These are phyloP conservation scores for Recurvirostra avosetta DNA, from an alignment of 2,113 vertebrate species.

Conservation along the genomic window DNA sequence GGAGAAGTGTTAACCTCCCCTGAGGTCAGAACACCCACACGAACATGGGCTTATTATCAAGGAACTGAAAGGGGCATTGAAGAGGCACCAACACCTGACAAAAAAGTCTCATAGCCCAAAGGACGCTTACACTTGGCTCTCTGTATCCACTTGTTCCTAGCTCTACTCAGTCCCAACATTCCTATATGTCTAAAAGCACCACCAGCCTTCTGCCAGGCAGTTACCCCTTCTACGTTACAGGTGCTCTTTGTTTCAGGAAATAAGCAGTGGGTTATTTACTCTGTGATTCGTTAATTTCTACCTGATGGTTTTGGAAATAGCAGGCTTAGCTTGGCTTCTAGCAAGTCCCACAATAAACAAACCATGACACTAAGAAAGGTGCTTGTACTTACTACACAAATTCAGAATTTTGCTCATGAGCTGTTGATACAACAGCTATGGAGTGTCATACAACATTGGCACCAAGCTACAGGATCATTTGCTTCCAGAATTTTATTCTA, in stretches of 20 bases:
- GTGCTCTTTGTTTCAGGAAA: constrained; percentile 34
- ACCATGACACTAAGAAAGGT: not conserved
- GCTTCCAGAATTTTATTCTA: not conserved
- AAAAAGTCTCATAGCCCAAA: constrained; percentile 14
- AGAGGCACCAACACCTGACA: constrained; percentile 11
- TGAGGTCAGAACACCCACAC: constrained; percentile 40
- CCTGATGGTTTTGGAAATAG: constrained; percentile 17
- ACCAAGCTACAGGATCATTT: not conserved
- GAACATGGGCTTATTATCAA: constrained; percentile 54
- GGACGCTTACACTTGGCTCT: not conserved
- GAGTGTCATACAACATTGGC: not conserved
- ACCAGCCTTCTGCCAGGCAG: not conserved
- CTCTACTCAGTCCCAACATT: not conserved
- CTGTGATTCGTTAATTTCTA: not conserved
- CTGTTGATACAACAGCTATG: not conserved
- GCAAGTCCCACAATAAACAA: not conserved
- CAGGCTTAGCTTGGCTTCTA: not conserved
- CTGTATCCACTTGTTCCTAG: not conserved
- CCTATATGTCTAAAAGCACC: not conserved
- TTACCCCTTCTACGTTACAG: not conserved
- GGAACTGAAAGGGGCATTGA: constrained; percentile 57
- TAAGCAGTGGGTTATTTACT: constrained; percentile 11
- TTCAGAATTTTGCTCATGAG: not conserved
- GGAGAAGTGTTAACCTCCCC: constrained; percentile 7
- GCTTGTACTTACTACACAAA: not conserved